These are phyloP conservation scores for Oreochromis grahami DNA, from an alignment of 2,797 vertebrate species.

Conservation along the genomic window DNA sequence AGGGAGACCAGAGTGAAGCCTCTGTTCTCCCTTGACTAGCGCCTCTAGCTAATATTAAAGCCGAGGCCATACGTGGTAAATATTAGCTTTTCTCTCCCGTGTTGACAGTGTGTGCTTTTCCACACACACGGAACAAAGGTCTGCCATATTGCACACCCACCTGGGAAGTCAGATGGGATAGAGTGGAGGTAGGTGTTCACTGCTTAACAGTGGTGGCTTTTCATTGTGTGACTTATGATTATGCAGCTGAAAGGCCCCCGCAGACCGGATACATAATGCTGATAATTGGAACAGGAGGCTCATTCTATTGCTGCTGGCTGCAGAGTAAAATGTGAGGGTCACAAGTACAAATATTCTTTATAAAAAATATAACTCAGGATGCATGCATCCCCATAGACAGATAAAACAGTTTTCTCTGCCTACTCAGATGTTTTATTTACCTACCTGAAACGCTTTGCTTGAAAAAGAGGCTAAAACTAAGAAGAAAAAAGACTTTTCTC, in stretches of 20 bases:
- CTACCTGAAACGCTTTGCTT: slow-evolving; percentile 36
- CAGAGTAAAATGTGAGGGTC: neutral
- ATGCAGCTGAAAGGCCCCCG: slow-evolving; percentile 45
- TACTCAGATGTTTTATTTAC: slow-evolving; percentile 48
- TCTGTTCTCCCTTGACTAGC: slow-evolving; percentile 58
- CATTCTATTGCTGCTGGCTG: slow-evolving; percentile 19
- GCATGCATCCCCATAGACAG: slow-evolving; percentile 5
- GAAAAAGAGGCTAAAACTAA: slow-evolving; percentile 29
- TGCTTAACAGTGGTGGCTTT: slow-evolving; percentile 54
- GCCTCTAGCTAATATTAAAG: slow-evolving; percentile 76
- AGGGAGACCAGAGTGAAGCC: slow-evolving; percentile 48
- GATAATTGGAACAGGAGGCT: slow-evolving; percentile 50
- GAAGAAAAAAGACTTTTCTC: slow-evolving; percentile 10
- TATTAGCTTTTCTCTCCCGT: slow-evolving; percentile 79
- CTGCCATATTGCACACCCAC: slow-evolving; percentile 69
- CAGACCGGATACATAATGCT: slow-evolving; percentile 38
- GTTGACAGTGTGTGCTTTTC: slow-evolving; percentile 81
- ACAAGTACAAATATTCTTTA: neutral
- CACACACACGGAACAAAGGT: slow-evolving; percentile 77
- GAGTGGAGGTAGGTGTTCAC: slow-evolving; percentile 43
- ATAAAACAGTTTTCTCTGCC: slow-evolving; percentile 8
- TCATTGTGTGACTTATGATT: slow-evolving; percentile 63
- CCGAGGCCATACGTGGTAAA: slow-evolving; percentile 75
- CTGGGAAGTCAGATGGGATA: slow-evolving; percentile 54
- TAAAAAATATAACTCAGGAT: neutral